These are phyloP conservation scores for Nerophis ophidion DNA, from an alignment of 2,113 vertebrate genomes.

Conservation along the genomic window DNA sequence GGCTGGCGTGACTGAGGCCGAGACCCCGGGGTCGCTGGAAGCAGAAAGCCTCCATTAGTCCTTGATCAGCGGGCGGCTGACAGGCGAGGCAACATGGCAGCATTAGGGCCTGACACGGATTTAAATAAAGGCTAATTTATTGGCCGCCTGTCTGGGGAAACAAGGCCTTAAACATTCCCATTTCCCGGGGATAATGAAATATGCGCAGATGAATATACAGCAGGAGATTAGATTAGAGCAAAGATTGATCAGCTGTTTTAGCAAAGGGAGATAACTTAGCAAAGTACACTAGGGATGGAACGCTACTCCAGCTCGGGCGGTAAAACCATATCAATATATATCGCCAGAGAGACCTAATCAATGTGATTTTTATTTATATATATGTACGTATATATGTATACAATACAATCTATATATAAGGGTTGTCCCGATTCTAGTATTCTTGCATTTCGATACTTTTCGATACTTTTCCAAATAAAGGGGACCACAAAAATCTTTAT, in stretches of 20 bases:
- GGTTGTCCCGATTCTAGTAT: no score
- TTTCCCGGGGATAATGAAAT: constrained; percentile 35
- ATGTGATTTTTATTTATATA: no score
- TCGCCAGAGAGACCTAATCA: no score
- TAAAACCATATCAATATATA: no score
- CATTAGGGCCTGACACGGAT: constrained; percentile 55
- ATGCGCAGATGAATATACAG: constrained; percentile 14
- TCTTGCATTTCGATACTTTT: no score
- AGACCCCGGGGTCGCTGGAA: constrained; percentile 46
- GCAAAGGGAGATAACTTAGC: background rate
- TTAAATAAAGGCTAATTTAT: constrained; percentile 69
- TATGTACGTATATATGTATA: no score
- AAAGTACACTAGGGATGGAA: no score
- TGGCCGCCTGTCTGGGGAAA: constrained; percentile 45
- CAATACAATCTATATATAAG: no score
- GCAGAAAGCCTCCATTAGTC: constrained; percentile 62
- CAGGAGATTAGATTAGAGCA: no score
- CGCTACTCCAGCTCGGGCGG: no score
- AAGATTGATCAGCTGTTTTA: background rate
- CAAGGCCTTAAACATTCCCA: constrained; percentile 33
- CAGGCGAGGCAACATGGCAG: constrained; percentile 27
- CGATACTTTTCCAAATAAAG: no score
- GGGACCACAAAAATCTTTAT: no score
- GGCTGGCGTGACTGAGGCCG: constrained; percentile 45
- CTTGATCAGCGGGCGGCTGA: constrained; percentile 67